Evolutionary conservation across 1,140 invertebrate genomes (phyloP), one percentile per base, ranked within the genome.

Genomic region (Aphis gossypii): DNA sequence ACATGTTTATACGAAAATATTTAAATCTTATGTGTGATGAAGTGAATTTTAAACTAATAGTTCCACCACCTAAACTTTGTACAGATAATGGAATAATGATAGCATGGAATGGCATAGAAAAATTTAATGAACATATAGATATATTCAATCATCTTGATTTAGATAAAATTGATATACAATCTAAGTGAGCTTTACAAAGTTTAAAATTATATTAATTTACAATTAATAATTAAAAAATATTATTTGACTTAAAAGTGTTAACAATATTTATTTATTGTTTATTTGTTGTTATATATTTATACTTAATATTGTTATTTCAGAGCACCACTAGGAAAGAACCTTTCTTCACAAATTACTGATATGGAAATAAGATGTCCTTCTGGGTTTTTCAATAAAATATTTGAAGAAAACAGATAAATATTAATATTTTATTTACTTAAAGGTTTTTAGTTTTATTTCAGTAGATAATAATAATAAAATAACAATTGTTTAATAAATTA

Each of bases 51-150:
- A 96, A 96, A 94, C 96, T 97, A 38, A 96, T 96, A 84, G 96
- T 97, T 94, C 98, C 99, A 38, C 97, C 98, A 30, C 96, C 97
- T n/a, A 96, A 97, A 95, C 96, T 99, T 1, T 99, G 99, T 95
- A 99, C 98, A 8, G 99, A 99, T 95, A 99, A 99, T 97, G 99
- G 99, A 38, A 96, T 99, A n/a, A 99, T 99, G 99, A 98, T 99
- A 94, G 99, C 99, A 41, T 99, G 99, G 99, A 99, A 99, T 96
- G 98, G 98, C 20, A 96, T 99, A 60, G 98, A 99, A 95, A 97
- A 97, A 91, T 96, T 95, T 95, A 95, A 94, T 41, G 94, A 95
- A 44, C 94, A 96, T 76, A 94, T 94, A 35, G 96, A 95, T 14
- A 94, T 97, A 89, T 94, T 96, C 9, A 95, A 87, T 51, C 95